Conservation (phyloP, 2,113 vertebrate species). For the Pionites leucogaster region DNA sequence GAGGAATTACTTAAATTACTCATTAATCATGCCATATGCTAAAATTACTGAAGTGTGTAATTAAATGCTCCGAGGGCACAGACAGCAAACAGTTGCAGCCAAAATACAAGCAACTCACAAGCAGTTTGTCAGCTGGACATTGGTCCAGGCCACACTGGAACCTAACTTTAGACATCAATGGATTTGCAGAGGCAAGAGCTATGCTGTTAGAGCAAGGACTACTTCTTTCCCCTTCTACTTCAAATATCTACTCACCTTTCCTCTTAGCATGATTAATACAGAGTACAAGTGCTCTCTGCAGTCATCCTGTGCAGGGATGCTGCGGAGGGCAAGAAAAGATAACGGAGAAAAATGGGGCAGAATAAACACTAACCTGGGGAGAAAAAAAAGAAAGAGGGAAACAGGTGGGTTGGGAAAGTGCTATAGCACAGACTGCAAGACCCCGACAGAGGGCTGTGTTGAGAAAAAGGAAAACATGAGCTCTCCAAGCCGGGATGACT, state of each 20-base stretch:
- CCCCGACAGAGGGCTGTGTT: neutral
- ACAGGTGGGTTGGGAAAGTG: neutral
- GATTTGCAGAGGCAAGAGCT: neutral
- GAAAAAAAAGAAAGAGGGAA: neutral
- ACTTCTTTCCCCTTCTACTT: neutral
- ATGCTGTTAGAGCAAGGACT: neutral
- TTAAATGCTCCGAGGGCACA: neutral
- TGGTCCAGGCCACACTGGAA: neutral
- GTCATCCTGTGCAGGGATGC: neutral
- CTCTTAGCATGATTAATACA: rapidly evolving
- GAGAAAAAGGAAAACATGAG: neutral
- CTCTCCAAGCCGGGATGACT: neutral
- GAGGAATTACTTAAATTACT: neutral
- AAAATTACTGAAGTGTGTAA: neutral
- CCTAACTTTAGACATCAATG: neutral
- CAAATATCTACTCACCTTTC: neutral
- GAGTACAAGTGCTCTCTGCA: neutral
- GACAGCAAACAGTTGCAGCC: neutral
- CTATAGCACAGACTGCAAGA: neutral
- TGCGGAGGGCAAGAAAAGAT: neutral
- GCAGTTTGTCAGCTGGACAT: neutral
- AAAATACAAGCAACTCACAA: neutral
- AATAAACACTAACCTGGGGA: neutral
- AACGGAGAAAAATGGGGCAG: neutral
- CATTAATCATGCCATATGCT: conserved; percentile 16